Evolutionary conservation across 2,113 vertebrate genomes (phyloP), one percentile per base, ranked within the genome.

Genomic region (Lathamus discolor): DNA sequence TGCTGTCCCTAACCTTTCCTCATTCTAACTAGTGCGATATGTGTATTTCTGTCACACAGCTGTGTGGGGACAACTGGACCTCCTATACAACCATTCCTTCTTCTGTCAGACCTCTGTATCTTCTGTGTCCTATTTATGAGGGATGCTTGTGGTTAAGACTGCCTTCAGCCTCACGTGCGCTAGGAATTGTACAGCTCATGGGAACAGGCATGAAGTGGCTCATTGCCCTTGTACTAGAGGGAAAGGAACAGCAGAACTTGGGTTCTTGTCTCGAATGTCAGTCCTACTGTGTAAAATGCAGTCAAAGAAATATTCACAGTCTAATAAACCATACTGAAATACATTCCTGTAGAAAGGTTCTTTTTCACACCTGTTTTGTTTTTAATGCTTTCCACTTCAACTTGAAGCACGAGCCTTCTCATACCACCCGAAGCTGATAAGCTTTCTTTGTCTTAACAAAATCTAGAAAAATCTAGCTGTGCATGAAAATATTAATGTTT

Each of bases 161-260:
- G 0, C 17, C n/a, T 20, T 85, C 48, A 73, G 68, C 22, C 43
- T 64, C 9, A 10, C 2, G 0, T 51, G 43, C 29, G 23, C 11
- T 24, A 51, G 9, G 28, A 70, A 20, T 19, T 78, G 37, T 28
- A 44, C 33, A 68, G 27, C 37, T 94, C 44, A 17, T 39, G 27
- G 48, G 33, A 89, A 28, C 10, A 73, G 14, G 18, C 4, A 4
- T 55, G 48, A 63, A 91, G 9, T 24, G 5, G 4, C 52, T 85
- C 6, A 33, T 90, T 76, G 89, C 29, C 35, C 41, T 70, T 70
- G 6, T 24, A 1, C 75, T 72, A 35, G 48, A 73, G 22, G 23
- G 39, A 90, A 72, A 35, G 33, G 25, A 75, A n/a, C 16, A 28
- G 10, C 18, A 66, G 64, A 75, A 49, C 25, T 52, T 70, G 39